Evolutionary conservation across 1,140 invertebrate species (phyloP).

Genomic region (Drosophila tani): DNA sequence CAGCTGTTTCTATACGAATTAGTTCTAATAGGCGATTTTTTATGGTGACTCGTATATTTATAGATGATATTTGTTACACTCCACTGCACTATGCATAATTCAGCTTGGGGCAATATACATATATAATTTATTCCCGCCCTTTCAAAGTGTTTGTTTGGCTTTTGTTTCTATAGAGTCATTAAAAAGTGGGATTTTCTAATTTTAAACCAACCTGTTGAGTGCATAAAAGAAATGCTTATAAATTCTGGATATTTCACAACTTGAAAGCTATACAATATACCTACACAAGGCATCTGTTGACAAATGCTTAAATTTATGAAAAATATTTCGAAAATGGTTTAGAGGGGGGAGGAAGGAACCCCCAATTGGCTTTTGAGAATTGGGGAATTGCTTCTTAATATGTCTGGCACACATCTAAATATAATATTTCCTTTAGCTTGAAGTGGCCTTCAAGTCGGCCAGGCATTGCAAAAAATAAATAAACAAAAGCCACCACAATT

Average conservation of each 20-base stretch:
- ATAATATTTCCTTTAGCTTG: conserved; percentile 6
- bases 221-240: conserved; percentile 7
- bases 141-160: not conserved
- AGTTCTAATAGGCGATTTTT: conserved; percentile 7
- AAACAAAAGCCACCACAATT: conserved; percentile 31
- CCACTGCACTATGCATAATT: conserved; percentile 20
- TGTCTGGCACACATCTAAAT: conserved; percentile 14
- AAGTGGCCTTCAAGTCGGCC: conserved; percentile 42
- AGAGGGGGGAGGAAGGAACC: not conserved
- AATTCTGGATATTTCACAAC: conserved; percentile 23
- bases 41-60: not conserved
- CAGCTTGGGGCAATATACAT: not conserved
- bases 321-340: not conserved
- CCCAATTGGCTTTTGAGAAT: conserved; percentile 3
- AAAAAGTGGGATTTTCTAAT: conserved; percentile 30
- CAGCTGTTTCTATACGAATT: conserved; percentile 11
- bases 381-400: conserved; percentile 3
- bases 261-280: conserved; percentile 7
- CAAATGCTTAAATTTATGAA: conserved; percentile 1
- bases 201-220: conserved; percentile 51
- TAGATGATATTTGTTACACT: conserved; percentile 1
- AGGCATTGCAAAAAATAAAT: conserved; percentile 32
- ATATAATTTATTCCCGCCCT: conserved; percentile 4
- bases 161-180: not conserved
- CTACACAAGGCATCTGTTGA: conserved; percentile 15